Conservation (phyloP, 2,888 invertebrate genomes). For the Xestia xanthographa region DNA sequence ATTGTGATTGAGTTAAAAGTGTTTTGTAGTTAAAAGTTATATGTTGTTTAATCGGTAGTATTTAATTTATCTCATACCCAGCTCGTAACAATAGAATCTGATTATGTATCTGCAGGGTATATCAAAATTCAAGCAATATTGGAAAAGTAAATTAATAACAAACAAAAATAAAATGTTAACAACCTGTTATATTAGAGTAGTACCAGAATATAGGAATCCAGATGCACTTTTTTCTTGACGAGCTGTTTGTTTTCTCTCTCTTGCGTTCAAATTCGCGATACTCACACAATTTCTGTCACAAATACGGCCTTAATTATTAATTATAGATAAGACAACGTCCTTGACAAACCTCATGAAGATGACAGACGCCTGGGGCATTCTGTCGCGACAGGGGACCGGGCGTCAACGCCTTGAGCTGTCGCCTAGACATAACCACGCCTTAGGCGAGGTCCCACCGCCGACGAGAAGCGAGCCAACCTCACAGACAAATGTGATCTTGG, state of each 20-base stretch:
- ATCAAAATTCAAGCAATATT: not conserved
- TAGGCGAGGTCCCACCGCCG: not conserved
- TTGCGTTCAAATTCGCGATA: not conserved
- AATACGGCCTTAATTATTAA: constrained; percentile 9
- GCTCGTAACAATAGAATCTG: not conserved
- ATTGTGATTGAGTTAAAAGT: too few relatives aligned
- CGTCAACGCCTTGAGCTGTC: constrained; percentile 54
- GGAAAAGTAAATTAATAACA: not conserved
- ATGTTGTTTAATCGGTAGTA: too few relatives aligned
- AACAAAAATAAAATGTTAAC: not conserved
- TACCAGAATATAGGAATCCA: not conserved
- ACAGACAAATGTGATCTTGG: not conserved
- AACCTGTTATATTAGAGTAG: not conserved
- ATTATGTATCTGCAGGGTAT: not conserved
- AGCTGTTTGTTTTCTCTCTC: not conserved
- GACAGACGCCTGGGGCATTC: constrained; percentile 22
- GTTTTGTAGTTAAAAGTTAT: too few relatives aligned
- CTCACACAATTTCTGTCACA: not conserved
- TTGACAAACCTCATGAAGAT: constrained; percentile 42
- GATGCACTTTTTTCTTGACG: not conserved
- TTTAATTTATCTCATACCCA: too few relatives aligned
- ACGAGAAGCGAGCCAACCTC: not conserved
- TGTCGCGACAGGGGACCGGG: constrained; percentile 23
- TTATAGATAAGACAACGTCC: constrained; percentile 30
- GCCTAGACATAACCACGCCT: constrained; percentile 38